phyloP scores from a whole-genome alignment of 2,113 vertebrate species.

The Psilopogon haemacephalus region DNA sequence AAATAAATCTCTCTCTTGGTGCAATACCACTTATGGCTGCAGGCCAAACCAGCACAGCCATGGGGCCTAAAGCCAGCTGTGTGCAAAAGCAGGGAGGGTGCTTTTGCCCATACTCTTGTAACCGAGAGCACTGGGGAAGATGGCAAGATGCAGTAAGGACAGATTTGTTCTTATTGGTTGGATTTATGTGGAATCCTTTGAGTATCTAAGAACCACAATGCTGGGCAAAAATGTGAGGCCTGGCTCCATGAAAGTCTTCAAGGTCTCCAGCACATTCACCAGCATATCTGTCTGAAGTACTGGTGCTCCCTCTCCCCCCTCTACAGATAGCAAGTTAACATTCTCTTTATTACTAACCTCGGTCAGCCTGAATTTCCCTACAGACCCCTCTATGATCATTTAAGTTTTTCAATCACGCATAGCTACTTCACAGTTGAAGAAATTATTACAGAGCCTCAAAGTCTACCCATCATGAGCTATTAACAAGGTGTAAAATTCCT shows the following conservation, averaged over 20 bases:
- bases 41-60: not conserved
- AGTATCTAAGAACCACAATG: not conserved
- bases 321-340: not conserved
- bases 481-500: not conserved
- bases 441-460: not conserved
- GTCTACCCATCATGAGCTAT: not conserved
- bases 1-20: rapidly evolving
- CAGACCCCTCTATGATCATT: not conserved
- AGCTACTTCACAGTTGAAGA: not conserved
- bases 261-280: not conserved
- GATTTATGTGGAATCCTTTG: not conserved
- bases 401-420: not conserved
- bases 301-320: not conserved
- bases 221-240: not conserved
- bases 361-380: not conserved
- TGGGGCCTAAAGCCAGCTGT: not conserved
- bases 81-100: not conserved
- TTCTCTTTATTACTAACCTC: not conserved
- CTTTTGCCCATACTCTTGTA: not conserved
- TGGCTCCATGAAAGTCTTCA: not conserved
- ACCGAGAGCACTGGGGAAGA: not conserved
- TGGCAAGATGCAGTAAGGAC: not conserved
- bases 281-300: rapidly evolving
- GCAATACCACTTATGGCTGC: not conserved
- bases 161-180: not conserved